Conservation (phyloP, 1,140 invertebrate genomes). For the Pogonus chalceus region DNA sequence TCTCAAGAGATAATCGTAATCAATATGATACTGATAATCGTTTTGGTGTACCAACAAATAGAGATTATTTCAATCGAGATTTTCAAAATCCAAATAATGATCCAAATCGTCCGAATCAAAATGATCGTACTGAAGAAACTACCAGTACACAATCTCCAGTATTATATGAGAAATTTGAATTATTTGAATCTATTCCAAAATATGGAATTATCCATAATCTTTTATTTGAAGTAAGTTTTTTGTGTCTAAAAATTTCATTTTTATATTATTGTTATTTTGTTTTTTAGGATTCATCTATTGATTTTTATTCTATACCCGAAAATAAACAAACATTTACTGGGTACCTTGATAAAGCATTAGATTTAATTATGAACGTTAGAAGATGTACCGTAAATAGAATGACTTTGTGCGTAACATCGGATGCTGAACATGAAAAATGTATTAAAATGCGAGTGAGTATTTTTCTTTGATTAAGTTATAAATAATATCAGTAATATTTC, state of each 20-base stretch:
- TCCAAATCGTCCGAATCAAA: constrained; percentile 23
- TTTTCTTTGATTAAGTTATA: background rate
- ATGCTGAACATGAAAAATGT: constrained; percentile 85
- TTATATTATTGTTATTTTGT: background rate
- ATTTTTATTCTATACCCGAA: constrained; percentile 48
- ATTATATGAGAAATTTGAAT: constrained; percentile 48
- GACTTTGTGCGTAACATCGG: constrained; percentile 82
- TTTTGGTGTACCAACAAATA: background rate
- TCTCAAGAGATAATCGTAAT: background rate
- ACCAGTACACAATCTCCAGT: constrained; percentile 11
- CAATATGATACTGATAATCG: too few relatives aligned
- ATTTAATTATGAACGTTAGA: constrained; percentile 60
- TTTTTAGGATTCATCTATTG: constrained; percentile 56
- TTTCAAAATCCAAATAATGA: constrained; percentile 18
- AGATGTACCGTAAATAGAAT: constrained; percentile 71
- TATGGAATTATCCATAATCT: constrained; percentile 58
- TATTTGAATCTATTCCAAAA: constrained; percentile 59
- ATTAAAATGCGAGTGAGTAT: constrained; percentile 77
- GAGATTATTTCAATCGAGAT: constrained; percentile 9
- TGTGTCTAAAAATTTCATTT: constrained; percentile 7
- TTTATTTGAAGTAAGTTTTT: constrained; percentile 50
- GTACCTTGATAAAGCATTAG: constrained; percentile 51
- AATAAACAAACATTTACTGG: constrained; percentile 48
- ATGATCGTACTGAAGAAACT: background rate
- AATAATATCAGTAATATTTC: constrained; percentile 3